phyloP scores from a whole-genome alignment of 1,140 invertebrate genomes.

The Hylaeus volcanicus region DNA sequence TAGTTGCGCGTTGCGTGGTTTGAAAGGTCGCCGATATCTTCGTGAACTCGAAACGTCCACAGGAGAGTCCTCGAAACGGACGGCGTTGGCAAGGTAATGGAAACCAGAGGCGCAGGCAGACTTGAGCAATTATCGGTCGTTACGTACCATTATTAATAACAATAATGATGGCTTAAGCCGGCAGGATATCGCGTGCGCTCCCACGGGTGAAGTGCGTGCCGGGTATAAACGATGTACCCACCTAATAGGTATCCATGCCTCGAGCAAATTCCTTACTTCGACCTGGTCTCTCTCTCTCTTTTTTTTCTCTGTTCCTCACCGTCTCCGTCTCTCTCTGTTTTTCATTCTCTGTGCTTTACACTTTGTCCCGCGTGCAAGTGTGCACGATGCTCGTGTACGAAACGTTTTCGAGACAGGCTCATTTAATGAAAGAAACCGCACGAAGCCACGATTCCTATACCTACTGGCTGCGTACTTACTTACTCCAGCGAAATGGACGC shows the following conservation, averaged over 20 bases:
- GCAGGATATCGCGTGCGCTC: constrained; percentile 76
- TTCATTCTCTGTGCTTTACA: constrained; percentile 20
- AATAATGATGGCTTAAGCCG: constrained; percentile 76
- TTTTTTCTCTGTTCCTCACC: background rate
- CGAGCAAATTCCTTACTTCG: constrained; percentile 74
- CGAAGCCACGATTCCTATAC: constrained; percentile 36
- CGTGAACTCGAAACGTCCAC: background rate
- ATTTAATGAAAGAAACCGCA: constrained; percentile 64
- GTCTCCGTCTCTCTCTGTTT: constrained; percentile 33
- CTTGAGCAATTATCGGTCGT: constrained; percentile 79
- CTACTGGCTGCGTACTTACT: background rate
- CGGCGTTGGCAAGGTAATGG: constrained; percentile 67
- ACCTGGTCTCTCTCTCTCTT: constrained; percentile 54
- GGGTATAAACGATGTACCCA: constrained; percentile 77
- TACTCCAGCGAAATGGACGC: too few relatives aligned
- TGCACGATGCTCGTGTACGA: constrained; percentile 24
- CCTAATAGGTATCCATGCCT: constrained; percentile 78
- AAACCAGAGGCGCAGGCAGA: constrained; percentile 78
- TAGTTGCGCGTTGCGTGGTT: background rate
- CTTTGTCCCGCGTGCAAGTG: constrained; percentile 22
- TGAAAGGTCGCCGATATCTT: background rate
- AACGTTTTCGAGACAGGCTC: constrained; percentile 37
- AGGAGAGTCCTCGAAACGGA: constrained; percentile 41
- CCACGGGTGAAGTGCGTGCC: constrained; percentile 78
- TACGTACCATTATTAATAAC: constrained; percentile 79